Conservation (phyloP, 2,888 invertebrate genomes). For the Tuta absoluta region DNA sequence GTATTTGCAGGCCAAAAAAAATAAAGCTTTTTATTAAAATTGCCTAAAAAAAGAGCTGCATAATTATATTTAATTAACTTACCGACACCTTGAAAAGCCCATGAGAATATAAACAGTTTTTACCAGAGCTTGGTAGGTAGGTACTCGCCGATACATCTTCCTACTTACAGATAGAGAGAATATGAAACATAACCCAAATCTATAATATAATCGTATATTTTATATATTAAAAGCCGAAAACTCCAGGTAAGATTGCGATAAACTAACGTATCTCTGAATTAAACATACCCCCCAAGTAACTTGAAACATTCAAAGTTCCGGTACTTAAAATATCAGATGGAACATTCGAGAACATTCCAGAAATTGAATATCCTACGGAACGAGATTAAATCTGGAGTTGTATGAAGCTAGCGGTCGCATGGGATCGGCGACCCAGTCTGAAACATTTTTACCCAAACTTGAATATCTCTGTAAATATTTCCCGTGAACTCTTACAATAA, state of each 20-base stretch:
- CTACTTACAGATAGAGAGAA: too few relatives aligned
- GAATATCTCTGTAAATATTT: slow-evolving; percentile 15
- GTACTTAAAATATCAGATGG: slow-evolving; percentile 28
- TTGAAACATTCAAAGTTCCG: slow-evolving; percentile 25
- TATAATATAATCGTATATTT: too few relatives aligned
- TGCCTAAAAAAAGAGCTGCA: too few relatives aligned
- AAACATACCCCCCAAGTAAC: slow-evolving; percentile 18
- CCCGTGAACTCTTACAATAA: slow-evolving; percentile 1
- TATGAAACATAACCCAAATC: too few relatives aligned
- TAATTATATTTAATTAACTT: too few relatives aligned
- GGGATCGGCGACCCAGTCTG: slow-evolving; percentile 16
- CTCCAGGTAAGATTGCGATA: not conserved
- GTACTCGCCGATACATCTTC: too few relatives aligned
- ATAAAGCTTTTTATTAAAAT: too few relatives aligned
- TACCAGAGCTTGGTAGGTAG: too few relatives aligned
- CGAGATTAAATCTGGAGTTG: slow-evolving; percentile 30
- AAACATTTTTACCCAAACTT: slow-evolving; percentile 18
- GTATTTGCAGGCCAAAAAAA: too few relatives aligned
- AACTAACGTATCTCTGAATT: slow-evolving; percentile 17
- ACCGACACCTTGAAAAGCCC: too few relatives aligned
- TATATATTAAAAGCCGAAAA: not conserved
- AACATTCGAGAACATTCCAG: slow-evolving; percentile 28
- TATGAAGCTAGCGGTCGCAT: slow-evolving; percentile 26
- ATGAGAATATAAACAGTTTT: too few relatives aligned
- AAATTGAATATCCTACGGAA: slow-evolving; percentile 34